Base-by-base conservation (phyloP, 1,140 invertebrate genomes). In the Heliconius himera region DNA sequence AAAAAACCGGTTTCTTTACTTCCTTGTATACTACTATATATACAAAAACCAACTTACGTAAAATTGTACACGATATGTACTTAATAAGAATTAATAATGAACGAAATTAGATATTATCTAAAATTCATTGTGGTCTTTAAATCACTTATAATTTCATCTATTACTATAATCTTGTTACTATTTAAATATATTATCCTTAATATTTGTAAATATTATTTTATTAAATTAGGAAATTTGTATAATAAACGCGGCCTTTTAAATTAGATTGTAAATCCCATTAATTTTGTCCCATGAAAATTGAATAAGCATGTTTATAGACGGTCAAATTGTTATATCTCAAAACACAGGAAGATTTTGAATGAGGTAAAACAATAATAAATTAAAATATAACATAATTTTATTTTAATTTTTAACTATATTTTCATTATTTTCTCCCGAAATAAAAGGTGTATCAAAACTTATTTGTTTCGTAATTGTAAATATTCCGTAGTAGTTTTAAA, bases 181-280 rank as follows among this genome's bases (percentile, higher is more conserved):
- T 66, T 26, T 11, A 26, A 29, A 66, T 66, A 54, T 29, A 54
- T 49, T 74, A 36, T 56, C 29, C 20, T 49, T 41, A 66, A 76
- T 70, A 38, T 70, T 76, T 76, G 56, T 70, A 76, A 76, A 76
- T 70, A 76, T 76, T 70, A 60, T 41, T 66, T 26, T 26, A 66
- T 66, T 26, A 26, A 66, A 66, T 66, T 66, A 66, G 18, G 70
- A 46, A 70, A 36, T 60, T 73, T 74, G 56, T 26, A 78, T 73
- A 78, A 38, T 72, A 72, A 70, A 51, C 56, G 77, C 72, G 77
- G 72, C 73, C 54, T 70, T 79, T 78, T 33, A 29, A 74, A 51
- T 79, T 74, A 79, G 54, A 51, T 74, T 70, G 26, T 78, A 74
- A 20, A 66, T 73, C 11, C 18, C 33, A 22, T 26, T 13, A 78